Evolutionary conservation across 30 jellyfish, hydroid and myxozoan genomes (phyloP).

Genomic region (Aurelia sp.): DNA sequence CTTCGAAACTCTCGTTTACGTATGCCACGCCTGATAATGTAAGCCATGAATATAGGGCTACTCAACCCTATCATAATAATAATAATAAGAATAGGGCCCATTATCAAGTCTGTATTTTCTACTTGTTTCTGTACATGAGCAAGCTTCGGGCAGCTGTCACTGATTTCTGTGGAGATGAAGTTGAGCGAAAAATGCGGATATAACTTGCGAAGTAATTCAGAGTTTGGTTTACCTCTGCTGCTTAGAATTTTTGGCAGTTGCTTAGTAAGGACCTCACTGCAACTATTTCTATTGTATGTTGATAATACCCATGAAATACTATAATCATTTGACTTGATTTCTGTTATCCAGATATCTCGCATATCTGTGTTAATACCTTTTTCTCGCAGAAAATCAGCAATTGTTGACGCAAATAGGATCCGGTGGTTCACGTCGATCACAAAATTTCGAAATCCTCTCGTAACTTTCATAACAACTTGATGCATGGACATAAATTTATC

Average conservation of each 20-base stretch:
- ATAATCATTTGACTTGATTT: conserved; percentile 21
- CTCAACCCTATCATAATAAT: conserved; percentile 60
- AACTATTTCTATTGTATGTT: conserved; percentile 44
- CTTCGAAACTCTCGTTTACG: conserved; percentile 69
- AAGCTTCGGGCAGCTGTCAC: conserved; percentile 55
- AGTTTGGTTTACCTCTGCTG: conserved; percentile 35
- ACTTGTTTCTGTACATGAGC: background rate
- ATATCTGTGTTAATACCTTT: conserved; percentile 29
- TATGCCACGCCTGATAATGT: conserved; percentile 52
- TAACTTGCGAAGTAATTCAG: conserved; percentile 17
- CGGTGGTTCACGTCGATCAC: conserved; percentile 23
- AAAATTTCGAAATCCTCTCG: conserved; percentile 53
- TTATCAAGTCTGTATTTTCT: conserved; percentile 11
- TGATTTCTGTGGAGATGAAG: conserved; percentile 2
- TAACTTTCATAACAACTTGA: conserved; percentile 27
- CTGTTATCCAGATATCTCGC: conserved; percentile 67
- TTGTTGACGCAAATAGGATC: conserved; percentile 17
- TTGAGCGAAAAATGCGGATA: conserved; percentile 41
- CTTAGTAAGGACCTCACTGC: conserved; percentile 49
- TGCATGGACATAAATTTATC: conserved; percentile 32
- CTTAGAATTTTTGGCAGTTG: conserved; percentile 25
- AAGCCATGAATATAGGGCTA: conserved; percentile 71
- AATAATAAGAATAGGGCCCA: conserved; percentile 68
- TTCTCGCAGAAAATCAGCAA: conserved; percentile 50
- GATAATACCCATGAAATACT: conserved; percentile 52